These are phyloP conservation scores for Halesus radiatus DNA, from an alignment of 1,140 invertebrate species.

Conservation along the genomic window DNA sequence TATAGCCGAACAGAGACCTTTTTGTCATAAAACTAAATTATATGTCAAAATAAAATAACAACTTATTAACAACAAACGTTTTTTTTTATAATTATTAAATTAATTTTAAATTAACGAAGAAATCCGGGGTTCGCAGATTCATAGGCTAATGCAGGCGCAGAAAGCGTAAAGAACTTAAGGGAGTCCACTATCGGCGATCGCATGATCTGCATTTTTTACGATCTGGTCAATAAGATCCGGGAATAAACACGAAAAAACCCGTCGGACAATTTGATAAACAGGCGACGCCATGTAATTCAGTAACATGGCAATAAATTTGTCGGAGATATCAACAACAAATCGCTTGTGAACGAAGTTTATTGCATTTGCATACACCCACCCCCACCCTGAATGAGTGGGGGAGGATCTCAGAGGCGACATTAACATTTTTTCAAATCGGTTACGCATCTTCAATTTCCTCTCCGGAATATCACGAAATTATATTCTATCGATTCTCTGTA, in stretches of 20 bases:
- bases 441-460: conserved; percentile 34
- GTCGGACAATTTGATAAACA: conserved; percentile 29
- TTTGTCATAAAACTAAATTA: too few species aligned
- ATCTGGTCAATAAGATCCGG: conserved; percentile 14
- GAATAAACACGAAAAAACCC: conserved; percentile 25
- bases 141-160: background rate
- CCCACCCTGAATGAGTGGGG: background rate
- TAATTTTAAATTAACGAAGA: background rate
- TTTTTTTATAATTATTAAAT: too few species aligned
- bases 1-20: too few species aligned
- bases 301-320: conserved; percentile 17
- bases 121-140: background rate
- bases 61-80: too few species aligned
- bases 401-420: background rate
- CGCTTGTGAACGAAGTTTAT: conserved; percentile 24
- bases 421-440: conserved; percentile 28
- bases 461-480: conserved; percentile 11
- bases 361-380: conserved; percentile 18
- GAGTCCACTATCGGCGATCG: conserved; percentile 12
- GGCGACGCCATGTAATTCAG: conserved; percentile 24
- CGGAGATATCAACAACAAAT: conserved; percentile 31
- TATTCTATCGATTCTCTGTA: background rate
- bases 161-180: conserved; percentile 21
- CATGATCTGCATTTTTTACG: conserved; percentile 27
- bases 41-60: too few species aligned